Evolutionary conservation across 2,113 vertebrate genomes (phyloP), one percentile per base, ranked within the genome.

Genomic region (Cavia porcellus): DNA sequence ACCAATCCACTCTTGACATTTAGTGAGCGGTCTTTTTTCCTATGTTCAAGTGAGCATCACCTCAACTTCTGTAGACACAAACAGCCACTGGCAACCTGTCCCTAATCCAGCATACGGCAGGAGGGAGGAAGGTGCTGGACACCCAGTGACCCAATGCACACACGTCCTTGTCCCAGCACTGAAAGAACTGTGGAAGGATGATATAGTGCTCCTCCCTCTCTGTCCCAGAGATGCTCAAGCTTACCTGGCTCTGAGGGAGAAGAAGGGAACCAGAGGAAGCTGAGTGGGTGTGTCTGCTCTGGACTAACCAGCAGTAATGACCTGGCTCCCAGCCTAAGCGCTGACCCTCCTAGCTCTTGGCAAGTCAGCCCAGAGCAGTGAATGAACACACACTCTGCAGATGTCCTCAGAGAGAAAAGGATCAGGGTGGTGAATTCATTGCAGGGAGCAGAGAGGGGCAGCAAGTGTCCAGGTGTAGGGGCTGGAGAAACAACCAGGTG

Each of bases 271-370:
- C 5, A 32, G 61, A 38, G 55, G 38, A 45, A 52, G 22, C 55
- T 2, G 22, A 70, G 35, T 2, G 75, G 28, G 25, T 15, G 14
- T 14, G 1, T 64, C 57, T 52, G 45, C 64, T 82, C 13, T 2
- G 2, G n/a, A 25, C 61, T 55, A 25, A 3, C 61, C 79, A 1
- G 0, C 10, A 0, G 61, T 2, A n/a, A 7, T 28, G 13, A 15
- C 14, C 1, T 8, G 15, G 32, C 45, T 55, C 25, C 7, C 0
- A 0, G 8, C 10, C 28, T 17, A 19, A 35, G 28, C 32, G 12
- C 38, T 38, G 35, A 13, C 20, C 47, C 28, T 2, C 47, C 42
- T 66, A 30, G 17, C 32, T 30, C 17, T 9, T 30, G 62, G 15
- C 50, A 52, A 61, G 61, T 22, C 79, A 35, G 79, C 66, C 4